Conservation (phyloP, 2,888 invertebrate genomes). For the Tetragonisca angustula region DNA sequence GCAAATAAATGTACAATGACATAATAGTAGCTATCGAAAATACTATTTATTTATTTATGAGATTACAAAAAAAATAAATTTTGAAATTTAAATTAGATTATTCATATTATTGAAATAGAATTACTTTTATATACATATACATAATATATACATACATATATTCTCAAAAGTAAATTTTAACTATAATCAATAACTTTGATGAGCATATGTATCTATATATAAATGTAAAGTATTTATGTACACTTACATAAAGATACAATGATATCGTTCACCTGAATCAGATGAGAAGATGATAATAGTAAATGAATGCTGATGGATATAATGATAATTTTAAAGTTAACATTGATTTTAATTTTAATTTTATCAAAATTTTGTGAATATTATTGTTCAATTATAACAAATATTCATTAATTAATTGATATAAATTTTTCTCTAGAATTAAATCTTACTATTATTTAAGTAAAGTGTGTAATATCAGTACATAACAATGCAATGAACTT, state of each 20-base stretch:
- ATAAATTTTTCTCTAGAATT: too few species aligned
- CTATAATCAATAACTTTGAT: constrained; percentile 52
- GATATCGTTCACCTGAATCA: constrained; percentile 64
- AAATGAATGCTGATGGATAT: constrained; percentile 36
- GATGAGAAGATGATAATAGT: constrained; percentile 66
- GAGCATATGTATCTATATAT: constrained; percentile 17
- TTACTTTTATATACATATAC: constrained; percentile 1
- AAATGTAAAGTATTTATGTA: constrained; percentile 19
- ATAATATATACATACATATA: background rate
- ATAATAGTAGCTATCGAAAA: background rate
- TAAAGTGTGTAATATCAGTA: too few species aligned
- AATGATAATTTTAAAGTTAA: constrained; percentile 28
- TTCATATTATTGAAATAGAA: background rate
- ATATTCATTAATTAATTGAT: background rate
- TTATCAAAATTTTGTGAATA: background rate
- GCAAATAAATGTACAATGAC: background rate
- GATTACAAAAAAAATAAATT: too few species aligned
- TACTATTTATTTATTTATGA: background rate
- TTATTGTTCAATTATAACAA: background rate
- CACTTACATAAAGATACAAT: constrained; percentile 47
- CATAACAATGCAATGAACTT: too few species aligned
- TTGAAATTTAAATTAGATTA: background rate
- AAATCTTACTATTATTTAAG: too few species aligned
- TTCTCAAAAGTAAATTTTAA: constrained; percentile 34
- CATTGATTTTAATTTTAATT: constrained; percentile 7